A percentile compares a stretch with the other conserved stretches of the same genome.
Conservation (phyloP, 2,113 vertebrate species). For the Strigops habroptila region DNA sequence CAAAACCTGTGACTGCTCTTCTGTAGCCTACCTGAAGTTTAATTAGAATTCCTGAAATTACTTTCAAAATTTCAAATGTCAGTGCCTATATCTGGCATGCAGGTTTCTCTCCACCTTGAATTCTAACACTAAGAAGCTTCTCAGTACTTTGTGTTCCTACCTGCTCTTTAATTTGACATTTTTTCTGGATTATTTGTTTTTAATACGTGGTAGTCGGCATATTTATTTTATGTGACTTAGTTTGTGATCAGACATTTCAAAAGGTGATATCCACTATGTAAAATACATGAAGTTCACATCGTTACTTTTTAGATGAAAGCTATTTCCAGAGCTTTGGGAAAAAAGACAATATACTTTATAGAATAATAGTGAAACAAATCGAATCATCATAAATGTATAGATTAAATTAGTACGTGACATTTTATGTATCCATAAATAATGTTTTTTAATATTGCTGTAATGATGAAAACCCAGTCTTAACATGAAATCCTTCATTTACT, state of each 20-base stretch:
- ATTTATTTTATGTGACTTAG: background rate
- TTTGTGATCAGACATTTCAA: background rate
- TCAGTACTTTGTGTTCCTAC: fast-evolving
- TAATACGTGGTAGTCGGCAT: background rate
- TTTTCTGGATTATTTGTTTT: background rate
- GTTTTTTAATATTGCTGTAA: background rate
- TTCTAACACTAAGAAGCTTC: background rate
- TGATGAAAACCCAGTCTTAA: background rate
- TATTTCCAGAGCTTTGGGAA: background rate
- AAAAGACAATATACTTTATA: background rate
- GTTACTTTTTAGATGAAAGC: background rate
- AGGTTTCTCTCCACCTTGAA: background rate
- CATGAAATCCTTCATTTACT: background rate
- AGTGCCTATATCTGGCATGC: background rate
- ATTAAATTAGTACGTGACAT: background rate
- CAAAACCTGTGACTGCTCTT: background rate
- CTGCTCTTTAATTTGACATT: background rate
- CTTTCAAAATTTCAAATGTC: background rate
- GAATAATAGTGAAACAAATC: background rate
- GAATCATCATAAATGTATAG: background rate
- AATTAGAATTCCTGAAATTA: background rate
- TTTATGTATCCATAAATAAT: background rate
- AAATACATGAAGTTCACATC: background rate
- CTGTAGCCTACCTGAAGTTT: background rate
- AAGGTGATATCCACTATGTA: background rate